These are phyloP conservation scores for Drosophila persimilis DNA, from an alignment of 1,140 invertebrate genomes.

Conservation along the genomic window DNA sequence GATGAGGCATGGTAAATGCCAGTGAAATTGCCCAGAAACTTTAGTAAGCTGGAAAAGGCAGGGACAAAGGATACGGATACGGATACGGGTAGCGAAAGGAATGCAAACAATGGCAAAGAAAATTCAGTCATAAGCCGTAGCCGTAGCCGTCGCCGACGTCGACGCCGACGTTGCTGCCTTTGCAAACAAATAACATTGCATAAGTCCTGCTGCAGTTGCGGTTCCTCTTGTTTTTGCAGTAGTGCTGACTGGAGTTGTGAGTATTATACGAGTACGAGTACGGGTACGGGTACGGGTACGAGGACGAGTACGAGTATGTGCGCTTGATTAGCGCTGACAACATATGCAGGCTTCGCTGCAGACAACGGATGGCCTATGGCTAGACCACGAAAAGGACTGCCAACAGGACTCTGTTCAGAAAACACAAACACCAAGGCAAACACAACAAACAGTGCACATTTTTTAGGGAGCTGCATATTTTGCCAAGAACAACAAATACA, in stretches of 20 bases:
- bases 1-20: conserved; percentile 44
- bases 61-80: too few species aligned
- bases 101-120: conserved; percentile 54
- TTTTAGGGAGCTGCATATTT: conserved; percentile 52
- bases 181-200: conserved; percentile 76
- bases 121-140: conserved; percentile 37
- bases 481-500: conserved; percentile 46
- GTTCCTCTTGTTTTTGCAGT: conserved; percentile 37
- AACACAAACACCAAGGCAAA: conserved; percentile 17
- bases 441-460: conserved; percentile 75
- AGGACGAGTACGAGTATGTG: conserved; percentile 39
- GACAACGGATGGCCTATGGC: conserved; percentile 27
- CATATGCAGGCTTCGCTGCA: conserved; percentile 64
- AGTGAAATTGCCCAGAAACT: conserved; percentile 69
- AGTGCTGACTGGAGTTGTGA: conserved; percentile 28
- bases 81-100: conserved; percentile 43
- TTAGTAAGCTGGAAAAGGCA: conserved; percentile 6
- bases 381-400: conserved; percentile 68
- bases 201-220: conserved; percentile 61
- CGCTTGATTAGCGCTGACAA: conserved; percentile 80
- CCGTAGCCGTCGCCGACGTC: conserved; percentile 35
- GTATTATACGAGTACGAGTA: conserved; percentile 61
- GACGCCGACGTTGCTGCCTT: conserved; percentile 34
- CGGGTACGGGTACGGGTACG: too few species aligned
- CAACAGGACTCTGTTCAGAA: conserved; percentile 62